Evolutionary conservation across 2,888 invertebrate genomes (phyloP).

Genomic region (Dilophus febrilis): DNA sequence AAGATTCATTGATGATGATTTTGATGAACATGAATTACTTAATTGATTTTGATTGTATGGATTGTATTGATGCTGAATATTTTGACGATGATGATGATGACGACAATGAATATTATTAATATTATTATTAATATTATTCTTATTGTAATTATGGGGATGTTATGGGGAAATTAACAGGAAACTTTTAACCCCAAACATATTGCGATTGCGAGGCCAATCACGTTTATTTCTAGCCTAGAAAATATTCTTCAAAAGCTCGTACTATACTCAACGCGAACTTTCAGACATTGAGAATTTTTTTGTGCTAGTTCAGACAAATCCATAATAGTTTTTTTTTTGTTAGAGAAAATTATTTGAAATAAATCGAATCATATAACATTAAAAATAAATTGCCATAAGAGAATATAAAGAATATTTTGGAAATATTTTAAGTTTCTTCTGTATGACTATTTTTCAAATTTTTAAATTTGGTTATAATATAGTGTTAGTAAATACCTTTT

Average conservation of each 20-base stretch:
- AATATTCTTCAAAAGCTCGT: constrained; percentile 17
- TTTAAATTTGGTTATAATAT: too few relatives aligned
- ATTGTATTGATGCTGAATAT: background rate
- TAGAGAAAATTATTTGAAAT: too few relatives aligned
- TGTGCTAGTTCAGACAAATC: too few relatives aligned
- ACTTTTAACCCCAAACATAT: constrained; percentile 28
- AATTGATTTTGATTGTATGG: background rate
- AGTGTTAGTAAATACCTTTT: constrained; percentile 8
- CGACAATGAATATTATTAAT: background rate
- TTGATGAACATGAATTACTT: background rate
- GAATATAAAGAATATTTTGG: too few relatives aligned
- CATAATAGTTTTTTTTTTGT: too few relatives aligned
- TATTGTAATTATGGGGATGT: constrained; percentile 1
- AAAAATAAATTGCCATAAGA: too few relatives aligned
- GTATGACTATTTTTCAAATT: too few relatives aligned
- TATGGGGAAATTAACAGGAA: constrained; percentile 21
- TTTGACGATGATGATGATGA: constrained; percentile 13
- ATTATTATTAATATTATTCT: constrained; percentile 6
- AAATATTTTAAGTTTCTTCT: too few relatives aligned
- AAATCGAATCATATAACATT: too few relatives aligned
- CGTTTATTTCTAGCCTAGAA: constrained; percentile 23
- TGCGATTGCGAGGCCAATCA: constrained; percentile 30
- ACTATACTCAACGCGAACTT: constrained; percentile 12
- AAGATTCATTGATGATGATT: constrained; percentile 12
- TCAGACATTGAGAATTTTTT: constrained; percentile 7